Percentiles rank a stretch among this genome's conserved stretches.
These are phyloP conservation scores for Hozukius guyotensis DNA, from an alignment of 2,797 vertebrate genomes.

Conservation along the genomic window DNA sequence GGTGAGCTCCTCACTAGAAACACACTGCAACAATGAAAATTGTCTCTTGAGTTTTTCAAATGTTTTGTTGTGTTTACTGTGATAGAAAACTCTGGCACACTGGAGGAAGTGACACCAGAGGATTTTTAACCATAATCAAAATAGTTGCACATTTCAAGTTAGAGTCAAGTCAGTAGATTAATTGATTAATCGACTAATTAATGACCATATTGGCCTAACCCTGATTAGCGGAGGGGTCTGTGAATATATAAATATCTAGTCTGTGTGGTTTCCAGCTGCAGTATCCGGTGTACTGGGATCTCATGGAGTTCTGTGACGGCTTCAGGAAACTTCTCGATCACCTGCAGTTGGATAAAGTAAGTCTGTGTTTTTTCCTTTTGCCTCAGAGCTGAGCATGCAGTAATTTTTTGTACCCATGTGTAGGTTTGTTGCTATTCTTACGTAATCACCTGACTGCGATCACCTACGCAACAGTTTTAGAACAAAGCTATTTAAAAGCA, in stretches of 20 bases:
- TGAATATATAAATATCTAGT: not conserved
- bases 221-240: not conserved
- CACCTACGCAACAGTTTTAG: not conserved
- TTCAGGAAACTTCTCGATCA: conserved; percentile 98
- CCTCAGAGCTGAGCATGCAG: not conserved
- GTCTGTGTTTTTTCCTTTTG: not conserved
- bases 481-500: not conserved
- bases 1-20: conserved; percentile 75
- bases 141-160: not conserved
- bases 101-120: not conserved
- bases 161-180: not conserved
- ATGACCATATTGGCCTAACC: not conserved
- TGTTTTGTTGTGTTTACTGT: not conserved
- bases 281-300: conserved; percentile 98
- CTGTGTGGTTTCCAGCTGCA: conserved; percentile 86
- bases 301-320: conserved; percentile 97
- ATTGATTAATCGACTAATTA: not conserved
- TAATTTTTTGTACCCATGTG: not conserved
- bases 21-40: not conserved
- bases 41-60: not conserved
- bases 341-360: conserved; percentile 96
- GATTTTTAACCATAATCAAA: not conserved
- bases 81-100: not conserved
- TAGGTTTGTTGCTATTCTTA: not conserved
- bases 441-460: not conserved